phyloP scores from a whole-genome alignment of 2,797 vertebrate species.

The Falco biarmicus region DNA sequence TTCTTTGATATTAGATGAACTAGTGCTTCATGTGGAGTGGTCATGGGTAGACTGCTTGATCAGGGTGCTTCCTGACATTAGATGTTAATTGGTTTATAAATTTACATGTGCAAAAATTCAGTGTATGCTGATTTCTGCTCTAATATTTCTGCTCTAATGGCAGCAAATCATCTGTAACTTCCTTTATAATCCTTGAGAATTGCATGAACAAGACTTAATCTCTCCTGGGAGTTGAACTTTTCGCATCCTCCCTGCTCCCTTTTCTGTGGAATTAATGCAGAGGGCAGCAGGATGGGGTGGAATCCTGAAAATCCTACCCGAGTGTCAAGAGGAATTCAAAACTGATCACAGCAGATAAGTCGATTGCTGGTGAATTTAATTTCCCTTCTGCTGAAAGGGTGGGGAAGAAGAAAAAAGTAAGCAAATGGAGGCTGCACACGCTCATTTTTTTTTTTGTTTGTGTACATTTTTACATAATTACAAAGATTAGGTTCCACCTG shows the following conservation, averaged over 20 bases:
- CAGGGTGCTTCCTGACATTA: background rate
- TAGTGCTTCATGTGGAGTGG: fast-evolving
- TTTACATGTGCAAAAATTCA: background rate
- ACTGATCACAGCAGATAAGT: background rate
- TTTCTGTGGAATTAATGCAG: background rate
- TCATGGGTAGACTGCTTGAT: background rate
- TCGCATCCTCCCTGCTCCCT: background rate
- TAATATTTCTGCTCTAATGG: background rate
- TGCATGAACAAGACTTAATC: background rate
- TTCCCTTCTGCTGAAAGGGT: background rate
- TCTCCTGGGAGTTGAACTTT: background rate
- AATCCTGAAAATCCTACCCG: background rate
- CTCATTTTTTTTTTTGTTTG: conserved; percentile 1
- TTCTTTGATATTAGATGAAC: background rate
- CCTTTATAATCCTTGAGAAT: background rate
- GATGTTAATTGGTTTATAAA: background rate
- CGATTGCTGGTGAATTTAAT: background rate
- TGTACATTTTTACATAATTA: background rate
- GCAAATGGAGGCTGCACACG: background rate
- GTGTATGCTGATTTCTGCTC: background rate
- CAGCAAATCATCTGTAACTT: background rate
- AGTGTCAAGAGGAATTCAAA: background rate
- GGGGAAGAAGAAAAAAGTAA: background rate
- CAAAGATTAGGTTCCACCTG: background rate
- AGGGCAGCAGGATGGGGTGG: background rate